These are phyloP conservation scores for Scartelaos histophorus DNA, from an alignment of 2,113 vertebrate genomes.

Conservation along the genomic window DNA sequence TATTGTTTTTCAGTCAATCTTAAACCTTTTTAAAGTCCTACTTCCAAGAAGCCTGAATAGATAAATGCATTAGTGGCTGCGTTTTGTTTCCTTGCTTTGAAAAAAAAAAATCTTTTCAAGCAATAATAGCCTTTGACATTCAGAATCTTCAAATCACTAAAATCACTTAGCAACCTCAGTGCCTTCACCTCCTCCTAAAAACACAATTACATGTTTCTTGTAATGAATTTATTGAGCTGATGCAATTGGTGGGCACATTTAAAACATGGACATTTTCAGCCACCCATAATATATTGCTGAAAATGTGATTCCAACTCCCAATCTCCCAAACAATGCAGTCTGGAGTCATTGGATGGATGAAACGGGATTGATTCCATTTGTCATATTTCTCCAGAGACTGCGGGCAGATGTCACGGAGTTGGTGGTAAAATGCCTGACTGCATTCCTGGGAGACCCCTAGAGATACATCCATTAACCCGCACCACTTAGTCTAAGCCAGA, in stretches of 20 bases:
- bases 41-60: too few species aligned
- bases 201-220: neutral
- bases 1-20: too few species aligned
- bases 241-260: neutral
- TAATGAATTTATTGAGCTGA: neutral
- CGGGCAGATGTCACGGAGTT: conserved; percentile 55
- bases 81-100: too few species aligned
- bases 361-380: conserved; percentile 32
- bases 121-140: too few species aligned
- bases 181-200: neutral
- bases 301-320: neutral
- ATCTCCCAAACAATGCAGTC: conserved; percentile 8
- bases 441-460: conserved; percentile 53
- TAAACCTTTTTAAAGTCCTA: too few species aligned
- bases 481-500: conserved; percentile 19
- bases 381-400: conserved; percentile 53
- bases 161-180: neutral
- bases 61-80: too few species aligned
- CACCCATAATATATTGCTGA: neutral
- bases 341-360: conserved; percentile 10
- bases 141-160: too few species aligned
- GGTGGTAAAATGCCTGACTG: conserved; percentile 32
- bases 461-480: conserved; percentile 56
- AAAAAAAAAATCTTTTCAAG: too few species aligned
- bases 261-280: neutral